Base-by-base conservation (phyloP, 2,888 invertebrate genomes). In the Scaptomyza reducta region DNA sequence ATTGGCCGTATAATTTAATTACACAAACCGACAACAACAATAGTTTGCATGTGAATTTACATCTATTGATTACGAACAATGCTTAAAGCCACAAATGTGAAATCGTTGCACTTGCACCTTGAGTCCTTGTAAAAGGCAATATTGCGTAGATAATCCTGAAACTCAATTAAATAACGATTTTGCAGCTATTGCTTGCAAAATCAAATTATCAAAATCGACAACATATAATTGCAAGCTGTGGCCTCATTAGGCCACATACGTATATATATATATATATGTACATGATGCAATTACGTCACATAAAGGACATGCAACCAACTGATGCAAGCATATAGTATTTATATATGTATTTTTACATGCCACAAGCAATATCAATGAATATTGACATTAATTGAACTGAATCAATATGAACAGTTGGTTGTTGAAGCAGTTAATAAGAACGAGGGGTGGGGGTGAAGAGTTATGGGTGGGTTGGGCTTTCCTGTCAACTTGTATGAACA, bases 321-420 rank as follows among this genome's bases (percentile, higher is more conserved):
- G 49, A 61, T 61, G 64, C 63, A 74, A 74, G 64, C 3, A 49
- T 35, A 35, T 22, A 16, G 22, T 11, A 25, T 22, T 9, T 38
- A 10, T 18, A 13, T 44, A 5, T 42, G 4, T 6, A 1, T 11
- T 18, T 27, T 9, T 38, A 25, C n/a, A 25, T 16, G 41, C 47
- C 18, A 22, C 35, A 42, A 47, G 38, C 54, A 47, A 67, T 49
- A 42, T 59, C 41, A 54, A 75, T 64, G 66, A 62, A 70, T 54
- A 76, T 83, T 83, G 75, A 73, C 80, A 74, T 78, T 75, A 79
- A 82, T 86, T 77, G 74, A 77, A 71, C 73, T 75, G 63, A 71
- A 83, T 73, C 80, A 77, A 74, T 79, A 68, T 69, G 70, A 62
- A 75, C 80, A 70, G 66, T 73, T 65, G 44, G 74, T 69, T 68